These are phyloP conservation scores for Vireo altiloquus DNA, from an alignment of 2,113 vertebrate species.

Conservation along the genomic window DNA sequence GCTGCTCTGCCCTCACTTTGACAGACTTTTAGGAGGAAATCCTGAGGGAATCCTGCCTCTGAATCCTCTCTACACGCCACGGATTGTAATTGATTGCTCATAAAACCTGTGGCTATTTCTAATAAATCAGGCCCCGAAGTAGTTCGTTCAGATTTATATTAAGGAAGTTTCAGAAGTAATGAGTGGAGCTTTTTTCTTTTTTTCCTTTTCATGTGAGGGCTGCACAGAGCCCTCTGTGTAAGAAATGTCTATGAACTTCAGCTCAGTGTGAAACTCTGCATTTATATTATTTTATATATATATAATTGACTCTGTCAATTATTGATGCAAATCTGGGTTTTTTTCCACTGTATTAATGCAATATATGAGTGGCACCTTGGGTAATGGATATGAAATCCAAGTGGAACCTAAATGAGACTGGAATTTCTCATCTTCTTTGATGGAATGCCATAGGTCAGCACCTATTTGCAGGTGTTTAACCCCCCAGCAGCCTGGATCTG, in stretches of 20 bases:
- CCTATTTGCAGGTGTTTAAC: neutral
- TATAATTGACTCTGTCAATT: neutral
- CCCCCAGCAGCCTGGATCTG: neutral
- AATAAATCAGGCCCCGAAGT: neutral
- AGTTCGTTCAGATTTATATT: neutral
- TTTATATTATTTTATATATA: neutral
- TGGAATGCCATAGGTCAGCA: neutral
- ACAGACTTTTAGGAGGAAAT: conserved; percentile 15
- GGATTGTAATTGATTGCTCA: conserved; percentile 22
- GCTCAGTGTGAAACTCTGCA: neutral
- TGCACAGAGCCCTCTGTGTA: neutral
- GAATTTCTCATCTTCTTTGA: neutral
- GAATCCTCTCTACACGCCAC: conserved; percentile 2
- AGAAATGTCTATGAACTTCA: neutral
- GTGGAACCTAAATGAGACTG: neutral
- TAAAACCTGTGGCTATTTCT: neutral
- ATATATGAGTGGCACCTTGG: neutral
- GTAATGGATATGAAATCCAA: neutral
- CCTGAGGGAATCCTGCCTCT: neutral
- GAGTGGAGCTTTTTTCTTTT: neutral
- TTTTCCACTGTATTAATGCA: neutral
- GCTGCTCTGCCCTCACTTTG: neutral
- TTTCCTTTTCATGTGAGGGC: neutral
- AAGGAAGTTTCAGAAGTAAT: neutral
- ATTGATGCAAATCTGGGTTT: neutral